Percentiles rank a stretch among this genome's conserved stretches.
These are phyloP conservation scores for Morbakka virulenta DNA, from an alignment of 30 jellyfish, hydroid and myxozoan genomes.

Conservation along the genomic window DNA sequence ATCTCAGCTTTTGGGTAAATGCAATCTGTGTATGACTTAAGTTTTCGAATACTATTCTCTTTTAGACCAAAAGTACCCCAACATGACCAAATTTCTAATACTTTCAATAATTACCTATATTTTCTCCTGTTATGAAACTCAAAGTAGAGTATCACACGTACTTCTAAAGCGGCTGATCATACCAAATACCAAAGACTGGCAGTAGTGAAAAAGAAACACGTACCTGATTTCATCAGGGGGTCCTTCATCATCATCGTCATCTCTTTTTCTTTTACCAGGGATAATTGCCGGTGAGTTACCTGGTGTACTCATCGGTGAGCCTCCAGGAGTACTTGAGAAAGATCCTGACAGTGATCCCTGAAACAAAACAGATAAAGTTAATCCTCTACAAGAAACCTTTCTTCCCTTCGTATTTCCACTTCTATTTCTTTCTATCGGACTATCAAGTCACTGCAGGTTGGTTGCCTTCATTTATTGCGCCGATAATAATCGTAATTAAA, in stretches of 20 bases:
- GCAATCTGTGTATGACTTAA: too few relatives aligned
- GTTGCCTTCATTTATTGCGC: too few relatives aligned
- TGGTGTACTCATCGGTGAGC: too few relatives aligned
- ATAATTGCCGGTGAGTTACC: not conserved
- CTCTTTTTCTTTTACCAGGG: not conserved
- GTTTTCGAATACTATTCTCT: too few relatives aligned
- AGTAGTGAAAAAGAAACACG: not conserved
- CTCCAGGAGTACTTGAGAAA: too few relatives aligned
- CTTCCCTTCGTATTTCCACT: not conserved
- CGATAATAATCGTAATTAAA: too few relatives aligned
- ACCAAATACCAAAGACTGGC: not conserved
- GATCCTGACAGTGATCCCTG: too few relatives aligned
- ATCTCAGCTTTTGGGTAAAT: too few relatives aligned
- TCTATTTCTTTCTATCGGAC: not conserved
- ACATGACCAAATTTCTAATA: too few relatives aligned
- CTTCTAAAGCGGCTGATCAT: not conserved
- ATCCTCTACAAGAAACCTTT: not conserved
- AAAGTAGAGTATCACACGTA: not conserved
- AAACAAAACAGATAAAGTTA: not conserved
- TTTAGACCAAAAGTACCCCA: too few relatives aligned
- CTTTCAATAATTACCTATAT: too few relatives aligned
- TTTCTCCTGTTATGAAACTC: not conserved
- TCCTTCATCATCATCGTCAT: constrained; percentile 42
- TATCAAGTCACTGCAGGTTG: too few relatives aligned
- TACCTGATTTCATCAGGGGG: constrained; percentile 88